Base-by-base conservation (phyloP, 2,113 vertebrate species). In the Catharus fuscescens region DNA sequence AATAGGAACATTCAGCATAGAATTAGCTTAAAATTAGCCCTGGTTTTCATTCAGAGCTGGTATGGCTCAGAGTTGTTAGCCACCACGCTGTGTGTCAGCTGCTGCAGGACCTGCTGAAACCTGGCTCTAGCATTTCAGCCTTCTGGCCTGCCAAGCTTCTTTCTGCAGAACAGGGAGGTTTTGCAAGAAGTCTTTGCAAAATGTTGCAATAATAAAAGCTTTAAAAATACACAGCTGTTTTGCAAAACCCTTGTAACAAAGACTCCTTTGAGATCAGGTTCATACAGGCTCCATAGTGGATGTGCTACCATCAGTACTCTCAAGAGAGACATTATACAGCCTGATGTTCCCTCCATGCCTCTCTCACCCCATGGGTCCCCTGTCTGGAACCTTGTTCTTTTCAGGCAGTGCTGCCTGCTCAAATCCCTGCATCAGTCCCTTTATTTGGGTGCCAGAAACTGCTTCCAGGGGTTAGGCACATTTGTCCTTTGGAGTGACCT, bases 201-300 rank as follows among this genome's bases (percentile, higher is more conserved):
- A 96, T 93, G 76, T 95, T 95, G 95, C 86, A 95, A 93, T 96
- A 94, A 96, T 90, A 82, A 94, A 86, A 95, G 86, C 74, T 93
- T 96, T 81, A 78, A 96, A 97, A 96, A 88, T 57, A 88, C 72
- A 88, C 90, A 88, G 80, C 88, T 95, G 79, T 88, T 93, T 90
- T 93, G 76, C 44, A 93, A 95, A 95, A 53, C 18, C 23, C 52
- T 60, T 1, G 0, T 52, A 80, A 95, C 95, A 95, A 96, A 96
- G 90, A 56, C n/a, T 34, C 76, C 80, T 94, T 94, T 95, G 80
- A 96, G 88, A 90, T 78, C 87, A 86, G 52, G 47, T 93, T 44
- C 52, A 52, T 48, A 45, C 66, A 65, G 84, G 50, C 85, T 90
- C 62, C 0, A 0, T 9, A 59, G 79, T 65, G 61, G 92, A 92